Evolutionary conservation across 2,888 invertebrate genomes (phyloP).

Genomic region (Cynaeus angustus): DNA sequence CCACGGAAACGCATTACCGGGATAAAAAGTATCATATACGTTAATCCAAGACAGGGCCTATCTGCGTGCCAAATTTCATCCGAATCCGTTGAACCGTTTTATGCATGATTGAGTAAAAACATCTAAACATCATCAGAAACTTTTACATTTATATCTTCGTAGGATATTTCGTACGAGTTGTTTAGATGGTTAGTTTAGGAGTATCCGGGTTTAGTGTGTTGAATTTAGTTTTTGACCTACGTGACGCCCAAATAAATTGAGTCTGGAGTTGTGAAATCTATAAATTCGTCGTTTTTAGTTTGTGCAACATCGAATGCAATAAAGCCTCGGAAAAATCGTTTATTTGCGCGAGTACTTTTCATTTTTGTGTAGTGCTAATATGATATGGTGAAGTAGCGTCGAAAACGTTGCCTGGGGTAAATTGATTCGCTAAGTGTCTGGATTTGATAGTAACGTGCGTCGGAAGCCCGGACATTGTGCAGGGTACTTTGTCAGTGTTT

Average conservation of each 20-base stretch:
- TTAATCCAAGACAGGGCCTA: too few relatives aligned
- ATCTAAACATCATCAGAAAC: too few relatives aligned
- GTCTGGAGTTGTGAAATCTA: neutral
- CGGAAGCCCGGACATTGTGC: constrained; percentile 17
- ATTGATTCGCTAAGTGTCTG: constrained; percentile 37
- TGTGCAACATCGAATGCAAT: constrained; percentile 10
- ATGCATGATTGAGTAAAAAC: too few relatives aligned
- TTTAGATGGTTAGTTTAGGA: too few relatives aligned
- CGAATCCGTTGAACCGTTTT: too few relatives aligned
- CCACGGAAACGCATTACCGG: too few relatives aligned
- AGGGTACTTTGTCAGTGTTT: constrained; percentile 29
- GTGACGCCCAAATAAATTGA: neutral
- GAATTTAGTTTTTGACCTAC: too few relatives aligned
- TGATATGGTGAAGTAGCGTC: constrained; percentile 23
- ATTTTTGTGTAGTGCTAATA: constrained; percentile 36
- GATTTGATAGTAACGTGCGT: constrained; percentile 37
- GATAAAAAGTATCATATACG: too few relatives aligned
- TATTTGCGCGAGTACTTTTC: constrained; percentile 6
- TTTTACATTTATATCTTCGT: too few relatives aligned
- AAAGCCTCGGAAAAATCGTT: constrained; percentile 12
- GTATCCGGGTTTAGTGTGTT: too few relatives aligned
- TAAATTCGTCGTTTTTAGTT: constrained; percentile 1
- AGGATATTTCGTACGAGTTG: too few relatives aligned
- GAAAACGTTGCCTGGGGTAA: constrained; percentile 20
- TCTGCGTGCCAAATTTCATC: too few relatives aligned